A percentile compares a stretch with the other conserved stretches of the same genome.
Conservation (phyloP, 2,888 invertebrate genomes). For the Chrysotoxum bicinctum region DNA sequence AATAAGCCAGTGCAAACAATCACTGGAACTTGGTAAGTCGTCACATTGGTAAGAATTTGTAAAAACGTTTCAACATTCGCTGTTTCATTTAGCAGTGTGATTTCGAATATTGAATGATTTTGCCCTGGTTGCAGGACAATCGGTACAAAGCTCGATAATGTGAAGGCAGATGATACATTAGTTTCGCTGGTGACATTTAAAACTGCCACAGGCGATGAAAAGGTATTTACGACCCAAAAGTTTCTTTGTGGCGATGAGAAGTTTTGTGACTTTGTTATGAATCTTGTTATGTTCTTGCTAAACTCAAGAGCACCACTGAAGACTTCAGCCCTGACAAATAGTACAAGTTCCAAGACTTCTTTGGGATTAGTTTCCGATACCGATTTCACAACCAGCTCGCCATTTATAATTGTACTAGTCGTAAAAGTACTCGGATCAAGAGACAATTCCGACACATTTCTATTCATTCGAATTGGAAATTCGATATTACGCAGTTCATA, state of each 20-base stretch:
- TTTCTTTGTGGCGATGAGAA: constrained; percentile 81
- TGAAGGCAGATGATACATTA: constrained; percentile 73
- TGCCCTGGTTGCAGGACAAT: constrained; percentile 77
- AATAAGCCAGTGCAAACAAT: constrained; percentile 82
- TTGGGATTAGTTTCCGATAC: constrained; percentile 54
- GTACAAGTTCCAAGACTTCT: constrained; percentile 73
- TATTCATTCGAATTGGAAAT: constrained; percentile 73
- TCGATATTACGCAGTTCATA: constrained; percentile 72
- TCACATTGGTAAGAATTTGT: constrained; percentile 83
- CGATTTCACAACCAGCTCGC: constrained; percentile 75
- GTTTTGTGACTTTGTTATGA: constrained; percentile 76
- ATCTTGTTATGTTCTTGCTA: constrained; percentile 77
- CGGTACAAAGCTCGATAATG: constrained; percentile 49
- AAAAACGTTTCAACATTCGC: constrained; percentile 77
- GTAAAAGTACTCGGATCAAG: constrained; percentile 77
- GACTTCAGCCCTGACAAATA: constrained; percentile 79
- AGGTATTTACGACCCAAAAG: constrained; percentile 87
- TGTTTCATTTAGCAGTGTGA: constrained; percentile 77
- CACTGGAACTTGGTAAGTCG: constrained; percentile 82
- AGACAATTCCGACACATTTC: constrained; percentile 76
- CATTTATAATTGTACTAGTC: constrained; percentile 76
- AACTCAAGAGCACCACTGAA: constrained; percentile 78
- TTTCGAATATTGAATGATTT: constrained; percentile 76
- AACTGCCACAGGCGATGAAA: constrained; percentile 87
- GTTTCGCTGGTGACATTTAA: constrained; percentile 86